Evolutionary conservation across 2,113 vertebrate species (phyloP).

Genomic region (Oryzias celebensis): DNA sequence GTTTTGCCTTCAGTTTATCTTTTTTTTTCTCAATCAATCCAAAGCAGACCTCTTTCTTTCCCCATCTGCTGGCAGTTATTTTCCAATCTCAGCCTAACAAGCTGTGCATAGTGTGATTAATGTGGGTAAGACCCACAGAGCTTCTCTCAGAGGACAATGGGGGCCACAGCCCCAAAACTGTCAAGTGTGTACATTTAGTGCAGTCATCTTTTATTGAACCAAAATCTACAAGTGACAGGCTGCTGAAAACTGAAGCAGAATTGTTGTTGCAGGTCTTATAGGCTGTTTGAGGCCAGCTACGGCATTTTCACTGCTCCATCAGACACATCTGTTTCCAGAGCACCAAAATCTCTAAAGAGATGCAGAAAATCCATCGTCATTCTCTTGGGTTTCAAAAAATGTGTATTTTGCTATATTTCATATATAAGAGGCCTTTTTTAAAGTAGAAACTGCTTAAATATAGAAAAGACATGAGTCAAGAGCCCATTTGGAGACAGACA

Average conservation of each 20-base stretch:
- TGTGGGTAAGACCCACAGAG: conserved; percentile 48
- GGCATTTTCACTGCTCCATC: conserved; percentile 23
- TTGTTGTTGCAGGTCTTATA: conserved; percentile 19
- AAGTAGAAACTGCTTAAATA: background rate
- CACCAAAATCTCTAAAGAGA: background rate
- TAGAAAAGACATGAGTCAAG: background rate
- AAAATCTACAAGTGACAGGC: conserved; percentile 43
- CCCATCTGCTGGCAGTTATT: conserved; percentile 30
- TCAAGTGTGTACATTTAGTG: conserved; percentile 43
- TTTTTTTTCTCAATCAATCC: conserved; percentile 7
- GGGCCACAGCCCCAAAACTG: conserved; percentile 40
- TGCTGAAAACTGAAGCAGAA: conserved; percentile 33
- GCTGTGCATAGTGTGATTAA: conserved; percentile 51
- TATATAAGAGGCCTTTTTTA: background rate
- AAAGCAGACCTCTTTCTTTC: conserved; percentile 16
- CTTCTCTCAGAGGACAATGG: conserved; percentile 35
- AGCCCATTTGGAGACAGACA: conserved; percentile 4
- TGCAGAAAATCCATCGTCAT: background rate
- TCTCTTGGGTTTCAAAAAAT: background rate
- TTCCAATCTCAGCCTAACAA: conserved; percentile 37
- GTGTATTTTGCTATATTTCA: background rate
- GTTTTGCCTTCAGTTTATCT: conserved; percentile 34
- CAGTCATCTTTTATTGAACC: conserved; percentile 43
- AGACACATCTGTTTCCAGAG: conserved; percentile 13
- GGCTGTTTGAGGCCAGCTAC: conserved; percentile 29